phyloP scores from a whole-genome alignment of 2,797 vertebrate genomes.

The Octomys mimax region DNA sequence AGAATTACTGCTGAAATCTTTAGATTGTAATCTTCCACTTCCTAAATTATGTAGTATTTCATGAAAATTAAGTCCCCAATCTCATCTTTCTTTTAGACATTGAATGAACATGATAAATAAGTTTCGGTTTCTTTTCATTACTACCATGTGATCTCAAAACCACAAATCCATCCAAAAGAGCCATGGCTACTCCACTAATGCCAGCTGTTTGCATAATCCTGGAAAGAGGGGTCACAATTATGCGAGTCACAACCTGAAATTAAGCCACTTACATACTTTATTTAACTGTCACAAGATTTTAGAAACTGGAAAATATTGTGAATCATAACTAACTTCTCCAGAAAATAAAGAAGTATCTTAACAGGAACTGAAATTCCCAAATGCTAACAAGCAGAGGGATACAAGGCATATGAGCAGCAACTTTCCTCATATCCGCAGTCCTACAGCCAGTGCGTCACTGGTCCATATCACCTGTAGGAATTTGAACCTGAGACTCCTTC shows the following conservation, averaged over 20 bases:
- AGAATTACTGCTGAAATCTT: neutral
- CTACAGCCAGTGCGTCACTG: neutral
- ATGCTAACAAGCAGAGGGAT: neutral
- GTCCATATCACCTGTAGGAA: neutral
- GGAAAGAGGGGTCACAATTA: neutral
- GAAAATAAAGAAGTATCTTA: neutral
- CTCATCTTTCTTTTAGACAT: slow-evolving; percentile 23
- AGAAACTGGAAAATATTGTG: neutral
- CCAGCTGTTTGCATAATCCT: neutral
- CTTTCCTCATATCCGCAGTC: neutral
- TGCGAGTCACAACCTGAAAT: neutral
- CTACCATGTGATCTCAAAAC: slow-evolving; percentile 40
- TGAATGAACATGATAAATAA: neutral
- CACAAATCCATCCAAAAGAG: neutral
- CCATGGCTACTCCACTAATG: neutral
- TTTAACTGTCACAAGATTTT: neutral
- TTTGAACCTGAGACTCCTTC: neutral
- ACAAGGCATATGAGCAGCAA: neutral
- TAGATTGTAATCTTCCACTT: neutral
- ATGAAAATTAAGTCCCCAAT: neutral
- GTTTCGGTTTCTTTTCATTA: neutral
- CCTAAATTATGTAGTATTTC: neutral
- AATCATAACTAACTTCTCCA: neutral
- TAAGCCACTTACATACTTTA: neutral
- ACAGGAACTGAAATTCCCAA: neutral